A percentile compares a stretch with the other conserved stretches of the same genome.
Conservation (phyloP, 2,113 vertebrate species). For the zebrafish (Danio rerio) region GRCz12tu NC_133190.1:20307501-20308000, state of each 20-base stretch:
- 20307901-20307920: constrained; percentile 92
- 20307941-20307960: constrained; percentile 90
- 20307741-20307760: constrained; percentile 83
- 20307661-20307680: constrained; percentile 72
- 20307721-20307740: constrained; percentile 80
- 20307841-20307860: constrained; percentile 79
- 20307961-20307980: constrained; percentile 85
- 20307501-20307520: constrained; percentile 75
- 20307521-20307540: constrained; percentile 77
- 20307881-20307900: constrained; percentile 79
- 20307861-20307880: constrained; percentile 82
- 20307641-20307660: constrained; percentile 72
- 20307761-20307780: constrained; percentile 82
- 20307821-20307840: constrained; percentile 80
- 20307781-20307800: constrained; percentile 75
- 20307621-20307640: constrained; percentile 75
- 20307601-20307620: constrained; percentile 76
- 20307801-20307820: constrained; percentile 77
- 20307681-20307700: constrained; percentile 78
- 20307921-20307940: constrained; percentile 92
- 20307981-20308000: constrained; percentile 79
- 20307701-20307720: constrained; percentile 79
- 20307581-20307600: constrained; percentile 81
- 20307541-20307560: constrained; percentile 79
- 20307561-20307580: constrained; percentile 78